Evolutionary conservation across 30 jellyfish, hydroid and myxozoan genomes (phyloP), one percentile per base, ranked within the genome.

Genomic region (Turritopsis dohrnii): DNA sequence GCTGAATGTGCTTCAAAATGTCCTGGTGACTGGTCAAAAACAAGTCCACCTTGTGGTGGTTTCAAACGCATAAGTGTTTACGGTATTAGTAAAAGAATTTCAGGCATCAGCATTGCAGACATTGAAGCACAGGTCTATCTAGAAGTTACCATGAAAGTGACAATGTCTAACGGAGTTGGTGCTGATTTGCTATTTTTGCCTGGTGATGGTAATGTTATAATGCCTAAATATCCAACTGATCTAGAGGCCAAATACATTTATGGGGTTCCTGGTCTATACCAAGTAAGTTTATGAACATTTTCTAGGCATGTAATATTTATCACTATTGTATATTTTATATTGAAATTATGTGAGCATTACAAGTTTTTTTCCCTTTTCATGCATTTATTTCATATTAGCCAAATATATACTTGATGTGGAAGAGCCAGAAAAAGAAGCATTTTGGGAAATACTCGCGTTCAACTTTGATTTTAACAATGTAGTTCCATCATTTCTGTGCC

Each of bases 1-100:
- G 71, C 85, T 0, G 80, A 82, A 75, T 94, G 99, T 76, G 28
- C 89, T 20, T 21, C 90, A 8, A 29, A 29, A 1, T 93, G 98
- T 52, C 90, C 94, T n/a, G 83, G 17, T 20, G 8, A 54, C 22
- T 28, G 28, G 72, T 21, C 52, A 21, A 52, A 52, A 53, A 84
- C 90, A 79, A 80, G 28, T 71, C 88, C 94, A 41, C 52, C 79
- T 74, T 94, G 99, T 81, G 99, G 99, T 74, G 99, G 97, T 52
- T 52, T 75, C 23, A 87, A 83, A 80, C 84, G 89, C 7, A 66
- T 89, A 75, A 94, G 99, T 84, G 97, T 94, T 16, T 94, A 94
- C 81, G 76, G 91, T 71, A 86, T 86, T 79, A 86, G 90, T 69
- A 71, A 89, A 54, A 85, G 96, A 53, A 94, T 94, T 66, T 82